Percentiles rank a stretch among this genome's conserved stretches.
These are phyloP conservation scores for Euphydryas editha DNA, from an alignment of 2,888 invertebrate species.

Conservation along the genomic window DNA sequence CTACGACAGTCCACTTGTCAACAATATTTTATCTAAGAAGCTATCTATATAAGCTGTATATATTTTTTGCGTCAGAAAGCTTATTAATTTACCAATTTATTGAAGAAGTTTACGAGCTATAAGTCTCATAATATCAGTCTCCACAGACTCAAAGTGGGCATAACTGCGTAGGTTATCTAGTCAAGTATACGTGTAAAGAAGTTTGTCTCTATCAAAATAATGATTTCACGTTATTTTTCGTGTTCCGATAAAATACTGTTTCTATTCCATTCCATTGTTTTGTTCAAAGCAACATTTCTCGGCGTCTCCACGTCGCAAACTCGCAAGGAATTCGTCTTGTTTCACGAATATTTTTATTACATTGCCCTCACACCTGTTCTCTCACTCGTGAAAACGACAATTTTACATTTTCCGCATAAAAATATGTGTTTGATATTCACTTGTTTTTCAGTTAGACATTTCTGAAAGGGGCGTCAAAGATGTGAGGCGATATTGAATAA, in stretches of 20 bases:
- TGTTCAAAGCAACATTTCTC: conserved; percentile 25
- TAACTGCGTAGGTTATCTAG: not conserved
- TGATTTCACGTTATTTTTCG: not conserved
- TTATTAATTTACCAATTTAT: too few species aligned
- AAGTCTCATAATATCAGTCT: too few species aligned
- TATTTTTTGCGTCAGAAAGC: too few species aligned
- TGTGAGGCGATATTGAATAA: conserved; percentile 41
- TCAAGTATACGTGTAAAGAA: not conserved
- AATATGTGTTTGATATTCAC: conserved; percentile 64
- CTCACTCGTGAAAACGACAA: conserved; percentile 76
- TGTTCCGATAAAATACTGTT: not conserved
- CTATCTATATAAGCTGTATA: too few species aligned
- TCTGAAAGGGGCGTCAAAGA: conserved; percentile 47
- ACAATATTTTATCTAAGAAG: too few species aligned
- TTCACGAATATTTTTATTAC: conserved; percentile 62
- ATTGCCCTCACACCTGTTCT: conserved; percentile 68
- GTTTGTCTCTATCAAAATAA: not conserved
- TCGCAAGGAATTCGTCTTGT: conserved; percentile 54
- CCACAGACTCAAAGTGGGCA: too few species aligned
- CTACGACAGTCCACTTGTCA: too few species aligned
- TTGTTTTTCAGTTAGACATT: conserved; percentile 49
- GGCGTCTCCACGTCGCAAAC: conserved; percentile 30
- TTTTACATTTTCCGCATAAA: conserved; percentile 72
- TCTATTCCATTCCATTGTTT: conserved; percentile 5
- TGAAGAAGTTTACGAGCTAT: too few species aligned